These are phyloP conservation scores for Ceratosolen fusciceps DNA, from an alignment of 1,140 invertebrate genomes.

Conservation along the genomic window DNA sequence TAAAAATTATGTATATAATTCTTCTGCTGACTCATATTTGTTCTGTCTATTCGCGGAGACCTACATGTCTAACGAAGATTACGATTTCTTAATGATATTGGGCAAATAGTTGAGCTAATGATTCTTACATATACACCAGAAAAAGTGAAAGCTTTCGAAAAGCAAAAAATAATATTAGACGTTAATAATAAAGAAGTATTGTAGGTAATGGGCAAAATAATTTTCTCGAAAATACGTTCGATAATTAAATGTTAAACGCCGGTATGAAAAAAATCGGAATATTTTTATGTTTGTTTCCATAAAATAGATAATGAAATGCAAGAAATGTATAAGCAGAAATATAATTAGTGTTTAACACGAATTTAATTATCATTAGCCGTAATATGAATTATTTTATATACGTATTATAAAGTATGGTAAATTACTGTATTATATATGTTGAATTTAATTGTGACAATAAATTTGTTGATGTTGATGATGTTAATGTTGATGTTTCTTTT, in stretches of 20 bases:
- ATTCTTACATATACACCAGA: neutral
- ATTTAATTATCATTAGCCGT: too few species aligned
- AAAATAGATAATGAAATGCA: too few species aligned
- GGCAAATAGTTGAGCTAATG: neutral
- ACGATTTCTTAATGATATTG: neutral
- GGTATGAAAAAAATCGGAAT: too few species aligned
- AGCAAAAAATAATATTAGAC: constrained; percentile 12
- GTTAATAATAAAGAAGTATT: neutral
- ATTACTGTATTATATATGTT: too few species aligned
- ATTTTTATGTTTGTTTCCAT: too few species aligned
- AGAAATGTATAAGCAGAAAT: too few species aligned
- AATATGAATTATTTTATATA: too few species aligned
- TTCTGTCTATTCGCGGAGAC: neutral
- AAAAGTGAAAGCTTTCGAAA: neutral
- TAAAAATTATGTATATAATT: constrained; percentile 11
- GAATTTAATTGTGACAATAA: neutral
- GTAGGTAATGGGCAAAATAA: neutral
- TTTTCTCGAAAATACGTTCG: neutral
- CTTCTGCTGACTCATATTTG: neutral
- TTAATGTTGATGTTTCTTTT: neutral
- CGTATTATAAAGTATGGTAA: too few species aligned
- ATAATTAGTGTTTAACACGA: too few species aligned
- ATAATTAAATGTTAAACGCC: neutral
- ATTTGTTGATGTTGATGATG: neutral
- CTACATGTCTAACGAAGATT: constrained; percentile 12